Evolutionary conservation across 2,113 vertebrate species (phyloP), one percentile per base, ranked within the genome.

Genomic region (Chaenogobius annularis): DNA sequence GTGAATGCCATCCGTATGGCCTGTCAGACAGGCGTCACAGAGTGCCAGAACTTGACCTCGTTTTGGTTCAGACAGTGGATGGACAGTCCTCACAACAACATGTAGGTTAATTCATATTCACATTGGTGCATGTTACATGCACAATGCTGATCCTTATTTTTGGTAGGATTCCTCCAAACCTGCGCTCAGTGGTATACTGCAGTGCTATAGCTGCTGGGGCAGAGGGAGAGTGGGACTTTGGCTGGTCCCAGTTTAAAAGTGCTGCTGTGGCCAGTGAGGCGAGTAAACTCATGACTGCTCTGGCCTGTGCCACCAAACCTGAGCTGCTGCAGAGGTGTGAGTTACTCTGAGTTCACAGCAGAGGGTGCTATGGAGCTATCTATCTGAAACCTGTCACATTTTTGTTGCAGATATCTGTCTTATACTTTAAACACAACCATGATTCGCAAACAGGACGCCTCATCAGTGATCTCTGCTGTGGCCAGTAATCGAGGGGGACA

Each of bases 381-480:
- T 43, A 7, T 26, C 40, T 46, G 3, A 54, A 19, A 35, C 50
- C 11, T 68, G 26, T 55, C 31, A 50, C 10, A n/a, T 72, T 13
- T 64, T 20, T 72, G 26, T 46, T 46, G 23, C 79, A 98, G 96
- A 83, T 96, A 94, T 78, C 91, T 98, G 72, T 44, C 79, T 7
- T 96, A 93, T 85, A 87, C 93, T 2, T 74, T 97, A 0, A 77
- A 96, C 66, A 8, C 96, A 0, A 0, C 0, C 0, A 83, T 90
- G 87, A 97, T 98, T 79, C 93, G 95, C 3, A 96, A 81, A 79
- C 97, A 98, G 85, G 97, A 98, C 0, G 94, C 95, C 67, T 91
- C 93, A 10, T 78, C 90, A 17, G 95, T 96, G 59, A 96, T 98
- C 80, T 91, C 70, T 67, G 90, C 90, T 73, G 94, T 98, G 0